These are phyloP conservation scores for Araneus ventricosus DNA, from an alignment of 1,140 invertebrate species.

Conservation along the genomic window DNA sequence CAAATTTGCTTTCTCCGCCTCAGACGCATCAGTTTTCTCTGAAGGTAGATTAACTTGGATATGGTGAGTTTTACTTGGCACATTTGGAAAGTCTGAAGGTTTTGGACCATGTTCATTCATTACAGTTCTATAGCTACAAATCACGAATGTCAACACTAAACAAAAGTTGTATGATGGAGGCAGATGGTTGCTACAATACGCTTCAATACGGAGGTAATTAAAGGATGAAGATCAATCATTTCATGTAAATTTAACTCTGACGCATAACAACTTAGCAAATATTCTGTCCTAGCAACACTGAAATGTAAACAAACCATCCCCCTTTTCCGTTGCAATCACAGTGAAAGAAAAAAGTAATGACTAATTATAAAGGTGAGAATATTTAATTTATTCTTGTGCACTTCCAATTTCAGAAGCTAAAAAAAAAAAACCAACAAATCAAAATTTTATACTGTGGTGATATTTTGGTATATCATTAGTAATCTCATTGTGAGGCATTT, in stretches of 20 bases:
- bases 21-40: background rate
- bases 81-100: slow-evolving; percentile 48
- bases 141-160: background rate
- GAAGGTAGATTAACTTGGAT: slow-evolving; percentile 13
- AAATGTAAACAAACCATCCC: background rate
- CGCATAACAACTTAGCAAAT: too few relatives aligned
- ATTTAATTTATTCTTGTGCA: too few relatives aligned
- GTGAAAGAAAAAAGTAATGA: background rate
- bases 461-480: too few relatives aligned
- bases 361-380: too few relatives aligned
- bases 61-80: slow-evolving; percentile 36
- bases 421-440: background rate
- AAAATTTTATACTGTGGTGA: background rate
- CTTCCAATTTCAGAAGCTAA: too few relatives aligned
- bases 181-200: background rate
- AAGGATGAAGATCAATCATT: background rate
- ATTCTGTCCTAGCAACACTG: background rate
- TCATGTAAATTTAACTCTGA: too few relatives aligned
- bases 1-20: slow-evolving; percentile 9
- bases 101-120: slow-evolving; percentile 52
- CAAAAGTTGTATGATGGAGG: background rate
- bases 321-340: background rate
- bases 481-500: background rate
- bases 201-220: background rate
- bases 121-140: background rate